Percentiles rank a stretch among this genome's conserved stretches.
Conservation (phyloP, 2,797 vertebrate genomes). For the Sardinella longiceps region DNA sequence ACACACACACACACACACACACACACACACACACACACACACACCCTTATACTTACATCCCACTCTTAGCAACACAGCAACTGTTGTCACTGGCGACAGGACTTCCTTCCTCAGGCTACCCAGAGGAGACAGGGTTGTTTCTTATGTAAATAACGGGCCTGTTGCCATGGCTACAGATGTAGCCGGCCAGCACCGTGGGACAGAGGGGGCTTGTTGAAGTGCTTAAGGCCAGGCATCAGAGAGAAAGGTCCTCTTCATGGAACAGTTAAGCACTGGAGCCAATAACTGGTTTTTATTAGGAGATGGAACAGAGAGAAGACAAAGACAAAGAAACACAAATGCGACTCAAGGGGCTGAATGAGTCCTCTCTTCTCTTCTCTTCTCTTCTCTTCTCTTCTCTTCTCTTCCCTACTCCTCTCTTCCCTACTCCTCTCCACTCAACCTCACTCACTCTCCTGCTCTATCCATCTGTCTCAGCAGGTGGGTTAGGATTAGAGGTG, state of each 20-base stretch:
- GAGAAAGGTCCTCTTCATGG: not conserved
- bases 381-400: not conserved
- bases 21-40: not conserved
- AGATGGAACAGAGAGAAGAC: not conserved
- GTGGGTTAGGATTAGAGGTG: not conserved
- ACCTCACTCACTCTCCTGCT: not conserved
- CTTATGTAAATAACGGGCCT: not conserved
- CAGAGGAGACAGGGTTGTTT: constrained; percentile 4
- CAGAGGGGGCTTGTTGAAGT: not conserved
- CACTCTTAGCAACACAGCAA: constrained; percentile 65
- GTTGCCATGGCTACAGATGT: constrained; percentile 17
- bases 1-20: not conserved
- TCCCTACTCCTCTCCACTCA: not conserved
- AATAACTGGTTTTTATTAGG: not conserved
- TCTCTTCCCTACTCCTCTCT: not conserved
- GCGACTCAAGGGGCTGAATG: not conserved
- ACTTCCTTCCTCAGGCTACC: constrained; percentile 27
- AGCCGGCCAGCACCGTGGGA: not conserved
- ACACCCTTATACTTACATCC: not conserved
- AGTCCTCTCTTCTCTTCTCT: not conserved
- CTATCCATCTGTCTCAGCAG: not conserved
- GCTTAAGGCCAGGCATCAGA: not conserved
- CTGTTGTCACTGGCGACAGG: constrained; percentile 58
- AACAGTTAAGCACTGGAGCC: not conserved
- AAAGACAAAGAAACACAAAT: not conserved